These are phyloP conservation scores for Myathropa florea DNA, from an alignment of 2,888 invertebrate species.

Conservation along the genomic window DNA sequence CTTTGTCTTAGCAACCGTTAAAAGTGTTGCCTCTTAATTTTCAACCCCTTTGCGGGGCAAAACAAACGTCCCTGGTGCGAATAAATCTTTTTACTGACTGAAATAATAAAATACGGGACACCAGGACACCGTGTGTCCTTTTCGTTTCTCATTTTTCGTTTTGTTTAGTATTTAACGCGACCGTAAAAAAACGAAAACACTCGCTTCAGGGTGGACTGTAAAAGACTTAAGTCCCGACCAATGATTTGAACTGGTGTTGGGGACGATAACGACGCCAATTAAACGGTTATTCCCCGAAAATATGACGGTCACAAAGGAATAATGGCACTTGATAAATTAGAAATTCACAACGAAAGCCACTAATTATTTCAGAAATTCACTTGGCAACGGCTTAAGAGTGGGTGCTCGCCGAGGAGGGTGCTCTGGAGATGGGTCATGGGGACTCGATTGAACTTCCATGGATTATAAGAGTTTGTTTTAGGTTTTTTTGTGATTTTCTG, in stretches of 20 bases:
- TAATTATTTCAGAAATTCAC: constrained; percentile 5
- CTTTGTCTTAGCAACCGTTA: not conserved
- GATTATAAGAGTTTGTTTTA: no score
- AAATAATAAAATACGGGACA: constrained; percentile 17
- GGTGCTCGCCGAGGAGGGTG: no score
- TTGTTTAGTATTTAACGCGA: not conserved
- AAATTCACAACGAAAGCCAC: not conserved
- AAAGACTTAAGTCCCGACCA: constrained; percentile 4
- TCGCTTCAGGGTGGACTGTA: not conserved
- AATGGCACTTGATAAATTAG: constrained; percentile 7
- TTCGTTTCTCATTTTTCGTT: not conserved
- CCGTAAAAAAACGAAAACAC: not conserved
- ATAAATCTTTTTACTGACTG: constrained; percentile 31
- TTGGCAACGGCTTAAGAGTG: not conserved
- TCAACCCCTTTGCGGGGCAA: not conserved
- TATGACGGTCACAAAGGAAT: not conserved
- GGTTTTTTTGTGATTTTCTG: no score
- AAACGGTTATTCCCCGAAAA: not conserved
- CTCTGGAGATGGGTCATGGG: no score
- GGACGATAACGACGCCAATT: constrained; percentile 2
- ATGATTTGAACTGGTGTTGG: not conserved
- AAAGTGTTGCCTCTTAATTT: not conserved
- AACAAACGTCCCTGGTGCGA: constrained; percentile 6
- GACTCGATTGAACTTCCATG: no score
- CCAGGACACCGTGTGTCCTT: not conserved